These are phyloP conservation scores for Neria commutata DNA, from an alignment of 2,888 invertebrate species.

Conservation along the genomic window DNA sequence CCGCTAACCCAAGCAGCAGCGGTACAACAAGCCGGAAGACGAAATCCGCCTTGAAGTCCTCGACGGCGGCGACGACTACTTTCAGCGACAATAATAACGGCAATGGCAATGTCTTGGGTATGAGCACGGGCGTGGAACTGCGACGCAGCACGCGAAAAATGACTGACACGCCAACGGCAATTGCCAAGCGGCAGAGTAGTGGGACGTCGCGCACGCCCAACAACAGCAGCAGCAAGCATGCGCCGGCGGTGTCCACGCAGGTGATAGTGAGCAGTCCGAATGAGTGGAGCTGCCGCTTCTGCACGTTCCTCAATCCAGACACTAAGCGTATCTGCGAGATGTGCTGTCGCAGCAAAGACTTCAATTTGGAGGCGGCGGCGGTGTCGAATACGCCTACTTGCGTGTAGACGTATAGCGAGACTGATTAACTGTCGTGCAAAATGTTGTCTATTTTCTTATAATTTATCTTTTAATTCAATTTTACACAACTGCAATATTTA, in stretches of 20 bases:
- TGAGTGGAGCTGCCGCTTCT: slow-evolving; percentile 71
- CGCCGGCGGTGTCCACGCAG: slow-evolving; percentile 44
- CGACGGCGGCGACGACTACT: slow-evolving; percentile 14
- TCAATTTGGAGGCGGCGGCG: slow-evolving; percentile 54
- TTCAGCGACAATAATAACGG: slow-evolving; percentile 21
- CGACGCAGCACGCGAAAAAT: slow-evolving; percentile 11
- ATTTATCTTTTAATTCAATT: no score
- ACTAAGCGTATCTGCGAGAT: slow-evolving; percentile 71
- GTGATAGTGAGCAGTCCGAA: slow-evolving; percentile 51
- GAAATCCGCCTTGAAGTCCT: slow-evolving; percentile 46
- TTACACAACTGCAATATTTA: no score
- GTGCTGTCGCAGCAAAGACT: slow-evolving; percentile 67
- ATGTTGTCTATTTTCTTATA: no score
- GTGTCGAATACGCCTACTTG: slow-evolving; percentile 57
- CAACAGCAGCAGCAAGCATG: slow-evolving; percentile 43
- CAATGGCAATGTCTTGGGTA: slow-evolving; percentile 14
- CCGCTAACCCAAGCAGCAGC: slow-evolving; percentile 30
- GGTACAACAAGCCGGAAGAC: slow-evolving; percentile 38
- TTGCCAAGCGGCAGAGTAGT: slow-evolving; percentile 15
- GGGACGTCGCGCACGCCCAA: slow-evolving; percentile 22
- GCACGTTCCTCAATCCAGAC: slow-evolving; percentile 70
- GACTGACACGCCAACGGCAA: background rate
- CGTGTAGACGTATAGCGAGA: slow-evolving; percentile 40
- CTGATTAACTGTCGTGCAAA: slow-evolving; percentile 10
- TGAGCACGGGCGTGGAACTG: slow-evolving; percentile 5